Evolutionary conservation across 2,797 vertebrate species (phyloP), one percentile per base, ranked within the genome.

Genomic region (Thalassophryne amazonica): DNA sequence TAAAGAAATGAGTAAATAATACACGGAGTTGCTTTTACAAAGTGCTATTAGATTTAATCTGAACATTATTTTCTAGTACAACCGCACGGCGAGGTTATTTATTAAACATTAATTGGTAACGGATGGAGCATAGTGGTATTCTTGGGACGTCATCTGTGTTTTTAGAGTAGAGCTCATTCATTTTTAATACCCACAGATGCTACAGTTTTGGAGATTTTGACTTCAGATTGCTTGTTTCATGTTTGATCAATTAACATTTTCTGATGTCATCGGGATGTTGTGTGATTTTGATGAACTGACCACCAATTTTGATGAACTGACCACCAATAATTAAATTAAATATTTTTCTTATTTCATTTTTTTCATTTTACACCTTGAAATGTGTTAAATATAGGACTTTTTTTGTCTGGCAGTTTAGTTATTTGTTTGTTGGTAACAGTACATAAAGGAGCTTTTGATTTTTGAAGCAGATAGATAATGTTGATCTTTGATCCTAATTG

Each of bases 41-140:
- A 66, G 18, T 22, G 33, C 13, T 19, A 41, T 62, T 54, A 50
- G 23, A 32, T 60, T 37, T 11, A 43, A 18, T 22, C 34, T 20
- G 18, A 60, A n/a, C 36, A 48, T 47, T 27, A 51, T 64, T 69
- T 65, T n/a, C 54, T 13, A 43, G 64, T 53, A 73, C 38, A 33
- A 30, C 42, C 31, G 29, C 59, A 64, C 66, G 38, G 76, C 69
- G 53, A 60, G 36, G 33, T 61, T 58, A 59, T 66, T 57, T 32
- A 51, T 52, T 36, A 30, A 23, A n/a, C 27, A 10, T 3, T 27
- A 11, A 2, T 19, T 32, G 6, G 30, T 38, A 34, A 35, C 51
- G 69, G 54, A 60, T 48, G 47, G 66, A 48, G 54, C n/a, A 0
- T 5, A 12, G 19, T 21, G 33, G 19, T 10, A 39, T 31, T 64